Evolutionary conservation across 2,113 vertebrate species (phyloP), one percentile per base, ranked within the genome.

Genomic region (Psettodes erumei): DNA sequence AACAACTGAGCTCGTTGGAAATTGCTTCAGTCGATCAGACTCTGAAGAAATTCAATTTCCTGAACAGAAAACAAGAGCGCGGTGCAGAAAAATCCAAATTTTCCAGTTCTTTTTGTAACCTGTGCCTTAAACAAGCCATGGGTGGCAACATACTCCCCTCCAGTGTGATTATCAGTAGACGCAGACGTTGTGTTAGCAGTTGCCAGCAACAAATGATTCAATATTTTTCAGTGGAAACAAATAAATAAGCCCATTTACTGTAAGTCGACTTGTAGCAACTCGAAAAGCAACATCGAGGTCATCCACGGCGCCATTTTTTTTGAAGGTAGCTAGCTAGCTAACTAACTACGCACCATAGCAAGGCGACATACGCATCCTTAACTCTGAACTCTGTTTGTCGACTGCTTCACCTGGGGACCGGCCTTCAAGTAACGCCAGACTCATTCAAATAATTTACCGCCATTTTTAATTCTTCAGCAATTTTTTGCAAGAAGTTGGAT

Each of bases 1-100:
- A 45, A 62, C 55, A 59, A 45, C 6, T 61, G 47, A 63, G 50
- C 77, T 21, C 13, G 7, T 28, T 4, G 19, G n/a, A n/a, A 55
- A 12, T 67, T 71, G 37, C 35, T 47, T 32, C 42, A 47, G 9
- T 15, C 18, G 30, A 27, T 50, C 25, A 19, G 27, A 30, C 32
- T 18, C 15, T 12, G n/a, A 25, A 28, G 33, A 61, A 28, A 47
- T 43, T 13, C 13, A 7, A 66, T 33, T 8, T 12, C 33, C 4
- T 4, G 15, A 28, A 53, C 18, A 42, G 37, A 21, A 47, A 48
- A 4, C 9, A 35, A 47, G 8, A 19, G 8, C 8, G 7, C 5
- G 6, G 15, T 19, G 10, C 1, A 6, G 16, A 42, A 6, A 47
- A 55, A 53, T 40, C 10, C 2, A 8, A n/a, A 61, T 28, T n/a